Base-by-base conservation (phyloP, 2,888 invertebrate species). In the Lamellibrachia columna region DNA sequence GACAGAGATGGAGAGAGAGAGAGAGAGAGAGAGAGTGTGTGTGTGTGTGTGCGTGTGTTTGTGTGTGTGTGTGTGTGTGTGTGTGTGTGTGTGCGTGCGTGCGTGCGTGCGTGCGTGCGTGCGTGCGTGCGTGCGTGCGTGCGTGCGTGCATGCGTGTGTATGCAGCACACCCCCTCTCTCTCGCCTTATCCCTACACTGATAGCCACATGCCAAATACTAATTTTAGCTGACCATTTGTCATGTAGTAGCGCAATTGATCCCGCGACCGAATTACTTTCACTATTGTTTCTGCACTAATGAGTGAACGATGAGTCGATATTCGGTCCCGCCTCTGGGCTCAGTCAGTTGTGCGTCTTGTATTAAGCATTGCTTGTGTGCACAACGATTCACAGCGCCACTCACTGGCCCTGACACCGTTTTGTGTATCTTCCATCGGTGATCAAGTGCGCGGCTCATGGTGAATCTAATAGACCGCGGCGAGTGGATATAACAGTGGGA, bases 251-350 rank as follows among this genome's bases (percentile, higher is more conserved):
- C 75, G 75, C 15, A 75, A 75, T 75, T 75, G 75, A 75, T 75
- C 75, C 22, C 22, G 22, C 22, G 75, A 75, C 75, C 75, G n/a
- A 6, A 22, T 22, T n/a, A 75, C 75, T 6, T 75, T 75, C 15
- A 22, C 75, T 75, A 75, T 75, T 75, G 75, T 75, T 75, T 75
- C 75, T 75, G n/a, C 75, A 75, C 75, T 75, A 75, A 75, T 75
- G 75, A 75, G 75, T 22, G 22, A 75, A n/a, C 75, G 75, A 15
- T 75, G 75, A 22, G 75, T 75, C 75, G 75, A 75, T 75, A 75
- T 75, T 75, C 75, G 75, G 15, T 40, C 22, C 15, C 75, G 75
- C 75, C 75, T 22, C 22, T 75, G 75, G 75, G 75, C 75, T 22
- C 15, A 4, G 75, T 15, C 75, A 11, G 75, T 6, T 75, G 40